Evolutionary conservation across 2,888 invertebrate genomes (phyloP).

Genomic region (Didymodactylos carnosus): DNA sequence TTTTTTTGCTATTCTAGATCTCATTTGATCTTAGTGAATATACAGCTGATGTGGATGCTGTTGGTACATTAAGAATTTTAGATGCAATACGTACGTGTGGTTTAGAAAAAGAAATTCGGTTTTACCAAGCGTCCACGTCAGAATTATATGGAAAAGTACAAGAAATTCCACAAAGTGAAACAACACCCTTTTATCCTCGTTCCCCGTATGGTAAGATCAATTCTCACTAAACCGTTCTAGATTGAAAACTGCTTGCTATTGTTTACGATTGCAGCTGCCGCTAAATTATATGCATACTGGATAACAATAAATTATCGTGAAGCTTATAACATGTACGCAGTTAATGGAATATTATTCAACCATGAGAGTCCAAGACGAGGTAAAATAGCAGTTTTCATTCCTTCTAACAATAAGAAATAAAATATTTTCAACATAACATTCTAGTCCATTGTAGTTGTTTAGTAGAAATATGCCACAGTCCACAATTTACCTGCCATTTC

Average conservation of each 20-base stretch:
- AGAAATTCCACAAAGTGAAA: conserved; percentile 35
- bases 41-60: conserved; percentile 58
- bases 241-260: neutral
- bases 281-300: conserved; percentile 35
- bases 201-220: conserved; percentile 32
- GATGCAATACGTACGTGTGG: conserved; percentile 33
- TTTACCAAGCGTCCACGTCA: conserved; percentile 29
- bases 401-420: neutral
- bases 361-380: conserved; percentile 35
- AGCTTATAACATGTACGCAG: conserved; percentile 33
- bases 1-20: conserved; percentile 36
- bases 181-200: conserved; percentile 35
- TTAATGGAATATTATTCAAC: conserved; percentile 35
- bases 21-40: conserved; percentile 97
- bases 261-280: conserved; percentile 23
- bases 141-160: conserved; percentile 35
- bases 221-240: neutral
- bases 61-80: conserved; percentile 30
- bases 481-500: neutral
- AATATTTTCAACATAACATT: neutral
- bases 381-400: too few species aligned
- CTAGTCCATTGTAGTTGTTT: neutral
- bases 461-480: neutral
- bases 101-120: conserved; percentile 19
- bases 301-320: conserved; percentile 34